These are phyloP conservation scores for Ectemnius cavifrons DNA, from an alignment of 2,888 invertebrate species.

Conservation along the genomic window DNA sequence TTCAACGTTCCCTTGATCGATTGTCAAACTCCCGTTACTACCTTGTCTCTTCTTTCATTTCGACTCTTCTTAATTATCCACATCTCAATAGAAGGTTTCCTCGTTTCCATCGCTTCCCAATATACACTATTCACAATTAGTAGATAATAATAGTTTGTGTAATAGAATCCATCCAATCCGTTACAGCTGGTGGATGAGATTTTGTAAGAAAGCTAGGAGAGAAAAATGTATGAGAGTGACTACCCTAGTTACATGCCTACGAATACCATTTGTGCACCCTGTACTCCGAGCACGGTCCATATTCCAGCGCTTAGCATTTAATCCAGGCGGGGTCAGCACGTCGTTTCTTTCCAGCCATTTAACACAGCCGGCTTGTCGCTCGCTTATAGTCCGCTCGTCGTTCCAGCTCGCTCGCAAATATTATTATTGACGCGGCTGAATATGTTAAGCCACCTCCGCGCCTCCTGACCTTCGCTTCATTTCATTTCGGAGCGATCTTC, in stretches of 20 bases:
- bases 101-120: neutral
- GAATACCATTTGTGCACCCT: constrained; percentile 14
- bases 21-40: constrained; percentile 42
- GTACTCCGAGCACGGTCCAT: constrained; percentile 37
- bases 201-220: too few relatives aligned
- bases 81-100: constrained; percentile 46
- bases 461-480: constrained; percentile 2
- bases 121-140: too few relatives aligned
- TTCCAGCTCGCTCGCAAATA: constrained; percentile 26
- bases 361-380: constrained; percentile 47
- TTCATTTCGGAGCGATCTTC: neutral
- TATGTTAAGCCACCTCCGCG: constrained; percentile 13
- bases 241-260: neutral
- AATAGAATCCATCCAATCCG: too few relatives aligned
- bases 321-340: constrained; percentile 51
- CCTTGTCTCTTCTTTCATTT: constrained; percentile 23
- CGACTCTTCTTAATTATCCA: constrained; percentile 48
- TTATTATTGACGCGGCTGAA: constrained; percentile 22
- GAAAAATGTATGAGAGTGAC: neutral
- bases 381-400: constrained; percentile 20
- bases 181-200: too few relatives aligned
- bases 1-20: constrained; percentile 50
- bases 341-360: constrained; percentile 64
- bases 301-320: constrained; percentile 53
- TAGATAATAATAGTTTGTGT: too few relatives aligned